Conservation (phyloP, 2,888 invertebrate species). For the Galeopsomyia nigrocyanea region DNA sequence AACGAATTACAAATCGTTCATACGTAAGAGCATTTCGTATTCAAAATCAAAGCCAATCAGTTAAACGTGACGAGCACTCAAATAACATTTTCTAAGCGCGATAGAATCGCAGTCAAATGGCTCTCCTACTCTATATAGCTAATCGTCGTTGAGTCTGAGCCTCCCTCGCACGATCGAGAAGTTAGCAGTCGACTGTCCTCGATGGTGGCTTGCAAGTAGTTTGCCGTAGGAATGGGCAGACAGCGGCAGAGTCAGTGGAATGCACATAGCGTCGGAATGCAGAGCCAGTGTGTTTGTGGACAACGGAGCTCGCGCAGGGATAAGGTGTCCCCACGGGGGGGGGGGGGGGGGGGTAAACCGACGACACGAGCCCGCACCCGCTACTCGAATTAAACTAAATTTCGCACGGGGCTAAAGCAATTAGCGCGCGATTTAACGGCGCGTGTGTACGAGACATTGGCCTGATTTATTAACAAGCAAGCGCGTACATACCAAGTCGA, state of each 20-base stretch:
- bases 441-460: slow-evolving; percentile 49
- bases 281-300: slow-evolving; percentile 10
- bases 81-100: neutral
- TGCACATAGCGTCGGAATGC: neutral
- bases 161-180: slow-evolving; percentile 12
- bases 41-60: slow-evolving; percentile 12
- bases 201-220: neutral
- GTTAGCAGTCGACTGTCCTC: slow-evolving; percentile 5
- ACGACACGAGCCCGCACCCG: slow-evolving; percentile 38
- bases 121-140: neutral
- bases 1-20: too few relatives aligned
- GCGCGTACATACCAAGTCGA: slow-evolving; percentile 11
- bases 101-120: slow-evolving; percentile 18
- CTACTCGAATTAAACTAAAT: slow-evolving; percentile 63
- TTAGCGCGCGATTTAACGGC: slow-evolving; percentile 62
- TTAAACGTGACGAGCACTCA: neutral
- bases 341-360: slow-evolving; percentile 5
- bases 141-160: too few relatives aligned
- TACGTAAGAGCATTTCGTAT: too few relatives aligned
- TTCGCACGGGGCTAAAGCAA: slow-evolving; percentile 57
- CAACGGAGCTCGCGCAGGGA: slow-evolving; percentile 2
- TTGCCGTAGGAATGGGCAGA: neutral
- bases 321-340: slow-evolving; percentile 41
- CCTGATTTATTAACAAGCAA: slow-evolving; percentile 57
- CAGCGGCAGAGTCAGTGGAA: neutral